A percentile compares a stretch with the other conserved stretches of the same genome.
These are phyloP conservation scores for Urechis unicinctus DNA, from an alignment of 2,888 invertebrate species.

Conservation along the genomic window DNA sequence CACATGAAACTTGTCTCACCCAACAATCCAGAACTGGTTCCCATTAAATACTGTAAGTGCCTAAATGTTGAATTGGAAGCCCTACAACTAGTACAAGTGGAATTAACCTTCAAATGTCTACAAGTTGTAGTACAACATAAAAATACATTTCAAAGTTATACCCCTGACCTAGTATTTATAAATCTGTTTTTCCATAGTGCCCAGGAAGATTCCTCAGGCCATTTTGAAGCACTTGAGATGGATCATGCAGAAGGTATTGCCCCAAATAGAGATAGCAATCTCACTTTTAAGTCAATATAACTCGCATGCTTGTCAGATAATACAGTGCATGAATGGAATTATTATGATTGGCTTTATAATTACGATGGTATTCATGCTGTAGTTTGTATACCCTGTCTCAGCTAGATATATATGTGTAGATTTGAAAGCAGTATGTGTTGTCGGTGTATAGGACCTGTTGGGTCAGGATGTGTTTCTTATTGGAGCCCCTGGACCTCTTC, in stretches of 20 bases:
- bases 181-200: no score
- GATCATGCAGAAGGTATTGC: constrained; percentile 83
- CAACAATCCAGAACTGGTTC: constrained; percentile 74
- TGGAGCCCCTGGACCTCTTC: constrained; percentile 79
- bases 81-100: no score
- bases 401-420: neutral
- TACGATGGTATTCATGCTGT: neutral
- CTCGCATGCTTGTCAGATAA: no score
- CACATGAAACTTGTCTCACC: constrained; percentile 49
- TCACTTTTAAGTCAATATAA: neutral
- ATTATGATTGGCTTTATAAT: no score
- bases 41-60: constrained; percentile 71
- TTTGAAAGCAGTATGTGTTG: neutral
- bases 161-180: constrained; percentile 4
- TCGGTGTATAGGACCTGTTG: constrained; percentile 58
- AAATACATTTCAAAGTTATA: neutral
- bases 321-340: no score
- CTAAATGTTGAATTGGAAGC: neutral
- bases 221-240: constrained; percentile 77
- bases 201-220: constrained; percentile 57
- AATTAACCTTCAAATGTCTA: no score
- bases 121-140: neutral
- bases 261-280: neutral
- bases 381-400: no score
- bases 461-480: constrained; percentile 93